Evolutionary conservation across 1,140 invertebrate species (phyloP).

Genomic region (Drosophila pectinifera): DNA sequence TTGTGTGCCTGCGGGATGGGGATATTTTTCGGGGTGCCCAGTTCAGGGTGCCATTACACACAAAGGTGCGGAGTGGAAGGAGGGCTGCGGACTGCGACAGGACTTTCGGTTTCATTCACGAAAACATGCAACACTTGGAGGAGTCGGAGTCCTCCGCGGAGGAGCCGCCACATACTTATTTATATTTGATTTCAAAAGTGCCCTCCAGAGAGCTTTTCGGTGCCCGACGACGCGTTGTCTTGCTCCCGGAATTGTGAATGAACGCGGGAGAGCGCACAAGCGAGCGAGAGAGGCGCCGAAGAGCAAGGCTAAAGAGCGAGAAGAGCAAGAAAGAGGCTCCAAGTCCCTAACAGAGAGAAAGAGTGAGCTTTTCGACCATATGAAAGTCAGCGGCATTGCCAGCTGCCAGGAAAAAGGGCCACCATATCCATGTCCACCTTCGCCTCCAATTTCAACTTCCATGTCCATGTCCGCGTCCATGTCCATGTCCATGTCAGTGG

Average conservation of each 20-base stretch:
- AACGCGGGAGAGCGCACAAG: conserved; percentile 30
- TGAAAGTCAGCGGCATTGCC: conserved; percentile 46
- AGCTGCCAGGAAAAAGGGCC: conserved; percentile 49
- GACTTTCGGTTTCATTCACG: conserved; percentile 78
- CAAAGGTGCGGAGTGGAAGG: conserved; percentile 39
- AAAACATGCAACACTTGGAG: conserved; percentile 67
- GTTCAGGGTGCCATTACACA: conserved; percentile 31
- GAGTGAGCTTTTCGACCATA: conserved; percentile 52
- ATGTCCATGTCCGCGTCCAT: conserved; percentile 4
- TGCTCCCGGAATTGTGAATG: conserved; percentile 77
- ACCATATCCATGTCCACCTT: no score
- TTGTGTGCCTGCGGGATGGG: conserved; percentile 40
- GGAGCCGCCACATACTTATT: conserved; percentile 51
- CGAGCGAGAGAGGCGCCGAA: conserved; percentile 1
- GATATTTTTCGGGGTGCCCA: conserved; percentile 19
- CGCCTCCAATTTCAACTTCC: conserved; percentile 20
- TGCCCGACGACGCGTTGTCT: conserved; percentile 31
- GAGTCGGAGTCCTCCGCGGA: conserved; percentile 28
- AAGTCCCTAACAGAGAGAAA: conserved; percentile 3
- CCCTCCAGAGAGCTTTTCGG: conserved; percentile 58
- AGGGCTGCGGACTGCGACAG: conserved; percentile 25
- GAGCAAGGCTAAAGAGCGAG: conserved; percentile 9
- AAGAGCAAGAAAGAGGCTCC: background rate
- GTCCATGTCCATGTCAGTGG: no score
- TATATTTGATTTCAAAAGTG: conserved; percentile 72